Evolutionary conservation across 2,113 vertebrate genomes (phyloP).

Genomic region (Phrynosoma blainvillii): DNA sequence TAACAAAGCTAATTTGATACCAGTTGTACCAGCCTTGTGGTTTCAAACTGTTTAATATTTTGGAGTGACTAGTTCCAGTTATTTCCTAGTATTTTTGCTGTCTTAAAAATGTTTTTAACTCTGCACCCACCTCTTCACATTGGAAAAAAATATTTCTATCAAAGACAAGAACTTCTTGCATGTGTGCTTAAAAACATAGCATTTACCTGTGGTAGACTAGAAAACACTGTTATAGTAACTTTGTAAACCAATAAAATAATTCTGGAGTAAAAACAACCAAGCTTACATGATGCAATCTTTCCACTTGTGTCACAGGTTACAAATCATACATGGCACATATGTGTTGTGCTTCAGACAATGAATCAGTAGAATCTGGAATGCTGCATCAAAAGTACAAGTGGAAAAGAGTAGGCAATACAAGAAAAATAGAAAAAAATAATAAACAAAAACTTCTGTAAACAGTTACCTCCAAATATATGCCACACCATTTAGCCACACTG

Average conservation of each 20-base stretch:
- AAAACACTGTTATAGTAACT: conserved; percentile 43
- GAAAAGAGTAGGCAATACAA: conserved; percentile 59
- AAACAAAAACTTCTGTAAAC: conserved; percentile 51
- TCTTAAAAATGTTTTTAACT: background rate
- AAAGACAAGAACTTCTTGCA: conserved; percentile 43
- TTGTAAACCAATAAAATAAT: conserved; percentile 45
- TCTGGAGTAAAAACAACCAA: conserved; percentile 50
- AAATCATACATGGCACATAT: conserved; percentile 27
- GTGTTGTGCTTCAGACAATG: conserved; percentile 62
- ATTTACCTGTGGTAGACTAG: conserved; percentile 56
- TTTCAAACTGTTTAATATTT: conserved; percentile 43
- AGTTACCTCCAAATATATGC: conserved; percentile 26
- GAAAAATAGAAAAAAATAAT: conserved; percentile 52
- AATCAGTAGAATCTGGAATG: conserved; percentile 49
- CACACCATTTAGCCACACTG: conserved; percentile 48
- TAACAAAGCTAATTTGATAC: conserved; percentile 48
- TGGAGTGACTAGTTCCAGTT: background rate
- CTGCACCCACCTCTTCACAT: conserved; percentile 39
- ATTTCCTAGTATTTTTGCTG: background rate
- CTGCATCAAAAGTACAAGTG: conserved; percentile 25
- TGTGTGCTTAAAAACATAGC: conserved; percentile 11
- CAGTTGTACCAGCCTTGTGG: conserved; percentile 21
- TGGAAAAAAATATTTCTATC: conserved; percentile 45
- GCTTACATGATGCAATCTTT: conserved; percentile 27
- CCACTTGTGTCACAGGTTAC: conserved; percentile 38